These are phyloP conservation scores for Drosophila testacea DNA, from an alignment of 2,888 invertebrate genomes.

Conservation along the genomic window DNA sequence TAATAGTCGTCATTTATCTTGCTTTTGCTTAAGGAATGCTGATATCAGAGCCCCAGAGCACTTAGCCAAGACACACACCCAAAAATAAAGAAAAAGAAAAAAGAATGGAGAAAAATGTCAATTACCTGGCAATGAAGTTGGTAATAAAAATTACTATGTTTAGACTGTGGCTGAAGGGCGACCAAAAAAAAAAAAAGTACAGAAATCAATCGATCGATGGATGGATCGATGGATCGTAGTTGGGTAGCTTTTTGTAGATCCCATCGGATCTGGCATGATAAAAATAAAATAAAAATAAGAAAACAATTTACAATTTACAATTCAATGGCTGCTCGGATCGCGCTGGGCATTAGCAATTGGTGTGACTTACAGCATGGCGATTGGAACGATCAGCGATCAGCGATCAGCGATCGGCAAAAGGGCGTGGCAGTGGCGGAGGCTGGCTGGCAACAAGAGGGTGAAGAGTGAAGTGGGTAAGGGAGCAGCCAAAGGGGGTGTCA, in stretches of 20 bases:
- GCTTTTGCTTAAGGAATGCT: constrained; percentile 34
- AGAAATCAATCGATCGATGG: constrained; percentile 58
- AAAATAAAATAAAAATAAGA: constrained; percentile 46
- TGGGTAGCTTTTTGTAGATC: constrained; percentile 7
- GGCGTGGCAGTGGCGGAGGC: constrained; percentile 47
- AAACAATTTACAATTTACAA: constrained; percentile 66
- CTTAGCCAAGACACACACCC: constrained; percentile 70
- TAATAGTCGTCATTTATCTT: neutral
- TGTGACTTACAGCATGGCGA: constrained; percentile 68
- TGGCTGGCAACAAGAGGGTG: too few relatives aligned
- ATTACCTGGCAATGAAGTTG: constrained; percentile 60
- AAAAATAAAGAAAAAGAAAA: constrained; percentile 18
- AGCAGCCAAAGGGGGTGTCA: constrained; percentile 2
- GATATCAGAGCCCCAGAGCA: constrained; percentile 15
- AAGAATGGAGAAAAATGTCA: constrained; percentile 27
- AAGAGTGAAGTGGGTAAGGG: neutral
- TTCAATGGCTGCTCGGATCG: constrained; percentile 65
- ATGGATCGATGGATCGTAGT: constrained; percentile 4
- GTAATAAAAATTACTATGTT: constrained; percentile 65
- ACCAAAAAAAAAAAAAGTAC: constrained; percentile 38
- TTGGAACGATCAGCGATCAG: constrained; percentile 33
- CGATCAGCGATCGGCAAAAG: constrained; percentile 35
- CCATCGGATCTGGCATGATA: constrained; percentile 44
- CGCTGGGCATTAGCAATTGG: constrained; percentile 66
- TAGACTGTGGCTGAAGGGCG: constrained; percentile 57